A percentile compares a stretch with the other conserved stretches of the same genome.
Evolutionary conservation across 2,113 vertebrate genomes (phyloP).

Genomic region (Anser cygnoides): DNA sequence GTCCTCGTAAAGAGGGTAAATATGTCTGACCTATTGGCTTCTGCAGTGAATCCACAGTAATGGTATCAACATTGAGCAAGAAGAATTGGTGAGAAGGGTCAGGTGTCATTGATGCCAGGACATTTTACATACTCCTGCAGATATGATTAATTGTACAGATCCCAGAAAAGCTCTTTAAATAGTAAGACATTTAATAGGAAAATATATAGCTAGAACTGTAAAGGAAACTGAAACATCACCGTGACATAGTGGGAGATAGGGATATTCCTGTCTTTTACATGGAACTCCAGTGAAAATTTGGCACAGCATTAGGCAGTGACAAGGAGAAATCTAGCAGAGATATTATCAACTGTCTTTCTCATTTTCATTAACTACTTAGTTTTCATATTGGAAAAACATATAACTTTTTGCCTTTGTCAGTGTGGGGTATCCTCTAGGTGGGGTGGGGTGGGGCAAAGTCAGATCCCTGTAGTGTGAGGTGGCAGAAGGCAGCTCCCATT

Average conservation of each 20-base stretch:
- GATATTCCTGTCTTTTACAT: fast-evolving
- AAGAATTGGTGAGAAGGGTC: background rate
- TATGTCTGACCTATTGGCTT: background rate
- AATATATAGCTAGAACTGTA: background rate
- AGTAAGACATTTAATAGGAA: background rate
- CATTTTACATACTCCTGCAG: background rate
- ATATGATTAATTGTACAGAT: background rate
- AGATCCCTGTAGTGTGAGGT: fast-evolving
- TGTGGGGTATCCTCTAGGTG: background rate
- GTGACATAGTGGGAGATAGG: background rate
- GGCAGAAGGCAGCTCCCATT: background rate
- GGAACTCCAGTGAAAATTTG: background rate
- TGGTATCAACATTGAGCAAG: background rate
- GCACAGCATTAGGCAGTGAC: background rate
- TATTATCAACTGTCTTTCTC: background rate
- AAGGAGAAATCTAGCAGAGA: background rate
- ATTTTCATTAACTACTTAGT: background rate
- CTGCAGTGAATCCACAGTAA: background rate
- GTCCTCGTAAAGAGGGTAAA: background rate
- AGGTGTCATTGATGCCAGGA: background rate
- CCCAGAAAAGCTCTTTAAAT: background rate
- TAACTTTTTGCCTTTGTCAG: background rate
- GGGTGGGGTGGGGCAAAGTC: no score
- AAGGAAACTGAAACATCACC: background rate
- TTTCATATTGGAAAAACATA: background rate